These are phyloP conservation scores for Tragelaphus eurycerus DNA, from an alignment of 2,797 vertebrate species.

Conservation along the genomic window DNA sequence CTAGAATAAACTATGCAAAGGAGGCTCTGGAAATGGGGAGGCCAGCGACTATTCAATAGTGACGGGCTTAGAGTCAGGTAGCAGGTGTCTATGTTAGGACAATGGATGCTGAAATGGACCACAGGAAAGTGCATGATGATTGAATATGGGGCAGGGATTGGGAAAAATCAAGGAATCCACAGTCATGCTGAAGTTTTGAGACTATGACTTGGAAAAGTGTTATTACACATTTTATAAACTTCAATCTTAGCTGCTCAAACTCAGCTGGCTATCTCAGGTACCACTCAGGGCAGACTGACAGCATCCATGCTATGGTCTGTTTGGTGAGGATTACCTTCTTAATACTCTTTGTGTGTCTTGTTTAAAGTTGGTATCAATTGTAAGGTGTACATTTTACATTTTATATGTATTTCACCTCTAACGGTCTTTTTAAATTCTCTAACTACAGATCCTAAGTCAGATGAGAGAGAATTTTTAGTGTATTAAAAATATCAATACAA, in stretches of 20 bases:
- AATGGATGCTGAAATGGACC: not conserved
- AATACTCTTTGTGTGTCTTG: rapidly evolving
- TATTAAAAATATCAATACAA: not conserved
- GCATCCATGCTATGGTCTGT: rapidly evolving
- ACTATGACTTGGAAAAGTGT: not conserved
- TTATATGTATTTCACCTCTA: not conserved
- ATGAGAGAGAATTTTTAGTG: not conserved
- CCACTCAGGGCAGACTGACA: not conserved
- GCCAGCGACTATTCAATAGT: not conserved
- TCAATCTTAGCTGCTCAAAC: not conserved
- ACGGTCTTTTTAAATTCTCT: not conserved
- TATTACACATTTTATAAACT: not conserved
- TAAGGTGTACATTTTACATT: not conserved
- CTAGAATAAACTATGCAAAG: not conserved
- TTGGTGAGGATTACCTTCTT: not conserved
- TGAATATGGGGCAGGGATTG: too few relatives aligned
- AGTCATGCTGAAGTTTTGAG: not conserved
- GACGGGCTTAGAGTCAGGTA: not conserved
- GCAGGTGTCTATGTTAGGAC: not conserved
- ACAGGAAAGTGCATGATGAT: not conserved
- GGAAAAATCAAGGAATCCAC: not conserved
- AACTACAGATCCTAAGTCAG: not conserved
- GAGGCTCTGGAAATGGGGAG: not conserved
- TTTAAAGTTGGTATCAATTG: not conserved
- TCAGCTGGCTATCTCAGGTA: not conserved